Conservation (phyloP, 2,113 vertebrate species). For the Melanocharis versteri region DNA sequence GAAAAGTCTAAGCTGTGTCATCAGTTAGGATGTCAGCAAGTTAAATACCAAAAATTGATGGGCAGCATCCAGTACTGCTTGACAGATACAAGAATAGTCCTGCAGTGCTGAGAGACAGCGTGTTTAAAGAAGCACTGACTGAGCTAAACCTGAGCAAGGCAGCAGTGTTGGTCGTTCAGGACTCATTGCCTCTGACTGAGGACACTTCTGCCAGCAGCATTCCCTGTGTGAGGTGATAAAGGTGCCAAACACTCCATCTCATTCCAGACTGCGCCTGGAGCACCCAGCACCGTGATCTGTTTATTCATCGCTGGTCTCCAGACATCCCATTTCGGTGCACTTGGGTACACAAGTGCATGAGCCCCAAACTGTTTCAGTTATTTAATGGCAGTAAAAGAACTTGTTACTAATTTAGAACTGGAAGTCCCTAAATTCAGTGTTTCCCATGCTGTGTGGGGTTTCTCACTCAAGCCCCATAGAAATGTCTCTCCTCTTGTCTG, state of each 20-base stretch:
- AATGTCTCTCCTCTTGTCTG: background rate
- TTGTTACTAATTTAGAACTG: background rate
- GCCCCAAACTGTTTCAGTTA: background rate
- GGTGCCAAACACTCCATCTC: background rate
- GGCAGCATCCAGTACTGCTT: background rate
- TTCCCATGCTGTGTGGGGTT: background rate
- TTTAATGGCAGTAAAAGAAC: background rate
- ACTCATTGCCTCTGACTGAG: background rate
- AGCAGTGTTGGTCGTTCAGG: background rate
- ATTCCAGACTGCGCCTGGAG: background rate
- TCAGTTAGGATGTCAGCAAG: background rate
- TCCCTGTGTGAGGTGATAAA: background rate
- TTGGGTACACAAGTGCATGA: background rate
- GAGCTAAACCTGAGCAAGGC: background rate
- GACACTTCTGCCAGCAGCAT: background rate
- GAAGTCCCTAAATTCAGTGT: background rate
- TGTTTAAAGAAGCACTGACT: background rate
- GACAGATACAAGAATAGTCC: background rate
- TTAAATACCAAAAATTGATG: background rate
- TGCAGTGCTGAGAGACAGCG: background rate
- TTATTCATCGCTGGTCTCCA: background rate
- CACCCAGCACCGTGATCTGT: background rate
- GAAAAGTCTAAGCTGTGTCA: background rate
- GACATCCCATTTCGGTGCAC: rapidly evolving
- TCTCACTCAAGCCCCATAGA: background rate